A percentile compares a stretch with the other conserved stretches of the same genome.
Conservation (phyloP, 1,140 invertebrate genomes). For the Thaumatotibia leucotreta region DNA sequence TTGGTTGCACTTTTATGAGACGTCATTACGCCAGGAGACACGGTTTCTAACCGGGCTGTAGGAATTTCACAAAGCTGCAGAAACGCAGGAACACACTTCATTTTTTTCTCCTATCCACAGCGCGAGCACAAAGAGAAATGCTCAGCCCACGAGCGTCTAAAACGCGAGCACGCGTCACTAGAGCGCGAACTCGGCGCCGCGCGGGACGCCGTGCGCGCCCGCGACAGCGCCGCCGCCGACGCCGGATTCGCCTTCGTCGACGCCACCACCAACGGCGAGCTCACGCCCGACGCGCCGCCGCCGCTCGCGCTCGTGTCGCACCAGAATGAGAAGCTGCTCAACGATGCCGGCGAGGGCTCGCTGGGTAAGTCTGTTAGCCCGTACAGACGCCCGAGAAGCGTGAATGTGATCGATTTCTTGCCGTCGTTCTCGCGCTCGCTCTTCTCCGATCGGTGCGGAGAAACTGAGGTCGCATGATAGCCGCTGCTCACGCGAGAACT, state of each 20-base stretch:
- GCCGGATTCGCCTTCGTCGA: constrained; percentile 94
- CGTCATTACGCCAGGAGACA: too few species aligned
- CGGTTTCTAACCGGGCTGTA: too few species aligned
- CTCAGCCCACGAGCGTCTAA: constrained; percentile 91
- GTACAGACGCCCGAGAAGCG: too few species aligned
- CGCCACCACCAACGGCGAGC: constrained; percentile 52
- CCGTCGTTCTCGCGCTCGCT: too few species aligned
- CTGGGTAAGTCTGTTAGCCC: constrained; percentile 86
- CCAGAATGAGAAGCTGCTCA: constrained; percentile 51
- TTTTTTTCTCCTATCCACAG: too few species aligned
- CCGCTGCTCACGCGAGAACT: too few species aligned
- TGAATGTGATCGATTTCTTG: too few species aligned
- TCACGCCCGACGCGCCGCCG: constrained; percentile 35
- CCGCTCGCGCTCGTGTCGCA: constrained; percentile 64
- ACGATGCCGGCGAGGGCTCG: constrained; percentile 86
- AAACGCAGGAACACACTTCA: too few species aligned
- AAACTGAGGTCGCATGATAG: too few species aligned
- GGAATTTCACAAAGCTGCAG: too few species aligned
- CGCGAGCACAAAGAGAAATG: constrained; percentile 94
- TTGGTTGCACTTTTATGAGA: too few species aligned
- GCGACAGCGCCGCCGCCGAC: constrained; percentile 90
- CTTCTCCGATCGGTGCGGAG: too few species aligned
- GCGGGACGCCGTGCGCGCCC: constrained; percentile 82
- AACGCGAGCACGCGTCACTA: constrained; percentile 88
- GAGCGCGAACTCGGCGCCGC: constrained; percentile 83